These are phyloP conservation scores for Muricea muricata DNA, from an alignment of 92 coral and sea anemone genomes.

Conservation along the genomic window DNA sequence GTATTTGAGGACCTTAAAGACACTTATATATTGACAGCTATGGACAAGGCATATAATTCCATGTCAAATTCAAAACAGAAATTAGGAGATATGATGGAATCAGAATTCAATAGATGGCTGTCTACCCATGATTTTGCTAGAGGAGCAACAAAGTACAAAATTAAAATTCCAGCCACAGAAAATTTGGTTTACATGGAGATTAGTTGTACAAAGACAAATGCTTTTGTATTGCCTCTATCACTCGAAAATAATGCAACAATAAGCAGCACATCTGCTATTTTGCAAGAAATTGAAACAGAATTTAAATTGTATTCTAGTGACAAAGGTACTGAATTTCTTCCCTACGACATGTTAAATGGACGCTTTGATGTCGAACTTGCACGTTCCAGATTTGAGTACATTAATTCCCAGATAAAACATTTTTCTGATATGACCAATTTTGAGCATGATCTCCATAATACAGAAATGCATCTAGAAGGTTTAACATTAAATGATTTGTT, in stretches of 20 bases:
- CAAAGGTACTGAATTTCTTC: conserved; percentile 54
- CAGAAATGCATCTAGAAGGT: conserved; percentile 52
- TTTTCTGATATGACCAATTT: conserved; percentile 39
- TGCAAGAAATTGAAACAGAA: conserved; percentile 48
- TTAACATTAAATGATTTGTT: conserved; percentile 20
- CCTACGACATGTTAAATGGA: conserved; percentile 47
- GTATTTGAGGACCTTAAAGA: conserved; percentile 35
- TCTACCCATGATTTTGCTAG: conserved; percentile 19
- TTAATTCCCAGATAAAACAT: conserved; percentile 45
- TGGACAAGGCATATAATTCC: conserved; percentile 48
- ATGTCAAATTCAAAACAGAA: conserved; percentile 16
- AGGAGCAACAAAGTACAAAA: conserved; percentile 30
- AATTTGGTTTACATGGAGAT: not conserved
- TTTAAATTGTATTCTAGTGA: conserved; percentile 28
- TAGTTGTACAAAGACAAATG: conserved; percentile 41
- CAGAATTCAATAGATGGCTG: conserved; percentile 34
- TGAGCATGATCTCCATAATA: conserved; percentile 32
- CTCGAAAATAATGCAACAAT: conserved; percentile 60
- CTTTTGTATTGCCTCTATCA: conserved; percentile 48
- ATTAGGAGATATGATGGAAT: conserved; percentile 33
- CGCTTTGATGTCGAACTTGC: conserved; percentile 45
- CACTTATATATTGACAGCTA: conserved; percentile 29
- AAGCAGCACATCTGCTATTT: conserved; percentile 48
- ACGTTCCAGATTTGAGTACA: conserved; percentile 45
- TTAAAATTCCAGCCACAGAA: conserved; percentile 39